phyloP scores from a whole-genome alignment of 2,888 invertebrate species.

The Phoenoteleia sp. region DNA sequence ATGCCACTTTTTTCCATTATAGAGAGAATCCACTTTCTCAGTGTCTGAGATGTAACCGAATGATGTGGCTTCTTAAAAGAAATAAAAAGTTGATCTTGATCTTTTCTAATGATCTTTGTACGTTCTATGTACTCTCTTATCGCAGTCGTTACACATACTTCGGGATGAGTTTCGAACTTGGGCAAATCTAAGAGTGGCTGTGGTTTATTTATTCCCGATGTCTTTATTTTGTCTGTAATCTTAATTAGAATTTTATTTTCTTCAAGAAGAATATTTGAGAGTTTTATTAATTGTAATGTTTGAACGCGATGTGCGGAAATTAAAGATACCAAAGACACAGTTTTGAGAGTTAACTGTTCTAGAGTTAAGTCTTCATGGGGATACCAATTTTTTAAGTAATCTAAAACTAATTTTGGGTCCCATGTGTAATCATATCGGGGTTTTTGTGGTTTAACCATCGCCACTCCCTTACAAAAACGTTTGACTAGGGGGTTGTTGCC shows the following conservation, averaged over 20 bases:
- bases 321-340: neutral
- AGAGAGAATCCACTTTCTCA: neutral
- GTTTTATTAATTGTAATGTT: neutral
- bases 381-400: neutral
- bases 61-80: neutral
- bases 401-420: neutral
- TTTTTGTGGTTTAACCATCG: neutral
- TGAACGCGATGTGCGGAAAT: neutral
- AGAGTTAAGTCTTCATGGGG: neutral
- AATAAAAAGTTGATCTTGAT: neutral
- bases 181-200: neutral
- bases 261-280: neutral
- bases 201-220: neutral
- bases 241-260: neutral
- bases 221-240: neutral
- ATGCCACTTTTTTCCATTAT: neutral
- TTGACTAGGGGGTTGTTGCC: neutral
- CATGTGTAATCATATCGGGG: neutral
- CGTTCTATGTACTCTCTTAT: neutral
- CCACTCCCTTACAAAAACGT: no score
- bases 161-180: neutral
- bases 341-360: neutral
- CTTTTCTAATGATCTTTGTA: neutral
- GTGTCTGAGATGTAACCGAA: neutral
- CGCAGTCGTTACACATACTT: neutral